A percentile compares a stretch with the other conserved stretches of the same genome.
phyloP scores from a whole-genome alignment of 2,797 vertebrate species.

The Lepilemur ruficaudatus region DNA sequence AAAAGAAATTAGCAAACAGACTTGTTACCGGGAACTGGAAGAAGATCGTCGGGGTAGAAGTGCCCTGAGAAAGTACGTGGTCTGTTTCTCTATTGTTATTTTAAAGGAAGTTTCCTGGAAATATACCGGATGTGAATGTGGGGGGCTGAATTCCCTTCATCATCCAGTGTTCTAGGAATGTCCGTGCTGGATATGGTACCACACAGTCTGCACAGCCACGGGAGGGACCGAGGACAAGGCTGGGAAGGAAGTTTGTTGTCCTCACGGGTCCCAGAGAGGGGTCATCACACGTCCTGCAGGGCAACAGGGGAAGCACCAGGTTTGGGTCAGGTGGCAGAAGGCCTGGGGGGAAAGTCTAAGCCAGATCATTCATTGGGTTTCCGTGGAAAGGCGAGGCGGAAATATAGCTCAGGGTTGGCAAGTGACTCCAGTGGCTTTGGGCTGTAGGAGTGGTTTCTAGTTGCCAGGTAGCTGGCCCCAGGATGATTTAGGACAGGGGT shows the following conservation, averaged over 20 bases:
- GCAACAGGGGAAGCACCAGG: not conserved
- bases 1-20: slow-evolving; percentile 89
- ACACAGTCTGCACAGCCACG: no score
- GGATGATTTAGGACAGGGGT: no score
- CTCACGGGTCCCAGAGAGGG: not conserved
- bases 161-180: not conserved
- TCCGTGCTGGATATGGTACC: fast-evolving
- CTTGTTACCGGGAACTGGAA: slow-evolving; percentile 85
- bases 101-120: not conserved
- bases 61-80: slow-evolving; percentile 89
- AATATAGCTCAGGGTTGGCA: not conserved
- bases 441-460: not conserved
- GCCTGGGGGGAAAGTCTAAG: not conserved
- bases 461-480: not conserved
- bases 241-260: not conserved
- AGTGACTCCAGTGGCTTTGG: not conserved
- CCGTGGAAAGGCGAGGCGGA: not conserved
- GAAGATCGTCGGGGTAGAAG: slow-evolving; percentile 88
- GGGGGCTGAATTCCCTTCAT: not conserved
- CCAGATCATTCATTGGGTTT: not conserved
- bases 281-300: not conserved
- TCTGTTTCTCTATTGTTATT: not conserved
- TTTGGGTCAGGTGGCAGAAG: not conserved
- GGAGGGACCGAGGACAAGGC: not conserved
- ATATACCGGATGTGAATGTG: not conserved